Percentiles rank a stretch among this genome's conserved stretches.
phyloP scores from a whole-genome alignment of 2,113 vertebrate species.

The Megaceryle torquata region DNA sequence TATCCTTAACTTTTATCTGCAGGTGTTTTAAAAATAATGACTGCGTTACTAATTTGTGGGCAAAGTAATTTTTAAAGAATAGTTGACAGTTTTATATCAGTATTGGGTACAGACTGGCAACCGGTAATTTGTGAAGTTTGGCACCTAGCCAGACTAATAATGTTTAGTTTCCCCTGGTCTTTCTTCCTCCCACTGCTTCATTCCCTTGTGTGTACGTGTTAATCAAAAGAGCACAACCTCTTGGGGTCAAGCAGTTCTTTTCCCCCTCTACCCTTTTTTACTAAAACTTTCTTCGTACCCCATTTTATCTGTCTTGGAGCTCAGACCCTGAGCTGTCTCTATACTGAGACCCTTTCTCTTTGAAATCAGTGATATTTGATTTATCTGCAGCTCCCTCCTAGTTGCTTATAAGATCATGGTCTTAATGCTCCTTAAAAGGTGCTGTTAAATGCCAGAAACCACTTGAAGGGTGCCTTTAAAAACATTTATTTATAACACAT shows the following conservation, averaged over 20 bases:
- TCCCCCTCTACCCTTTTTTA: background rate
- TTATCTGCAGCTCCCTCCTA: background rate
- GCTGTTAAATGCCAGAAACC: background rate
- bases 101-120: background rate
- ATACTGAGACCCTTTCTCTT: background rate
- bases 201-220: background rate
- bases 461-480: background rate
- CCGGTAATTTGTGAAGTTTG: conserved; percentile 36
- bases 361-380: background rate
- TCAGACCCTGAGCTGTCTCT: background rate
- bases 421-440: background rate
- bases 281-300: background rate
- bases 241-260: background rate
- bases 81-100: background rate
- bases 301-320: background rate
- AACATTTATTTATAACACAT: background rate
- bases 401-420: background rate
- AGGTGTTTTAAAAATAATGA: background rate
- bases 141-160: background rate
- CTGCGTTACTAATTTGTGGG: background rate
- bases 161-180: background rate
- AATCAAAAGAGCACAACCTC: conserved; percentile 2
- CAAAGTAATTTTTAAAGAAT: background rate
- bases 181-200: background rate
- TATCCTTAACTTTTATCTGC: background rate